A percentile compares a stretch with the other conserved stretches of the same genome.
Evolutionary conservation across 2,888 invertebrate genomes (phyloP).

Genomic region (Apamea monoglypha): DNA sequence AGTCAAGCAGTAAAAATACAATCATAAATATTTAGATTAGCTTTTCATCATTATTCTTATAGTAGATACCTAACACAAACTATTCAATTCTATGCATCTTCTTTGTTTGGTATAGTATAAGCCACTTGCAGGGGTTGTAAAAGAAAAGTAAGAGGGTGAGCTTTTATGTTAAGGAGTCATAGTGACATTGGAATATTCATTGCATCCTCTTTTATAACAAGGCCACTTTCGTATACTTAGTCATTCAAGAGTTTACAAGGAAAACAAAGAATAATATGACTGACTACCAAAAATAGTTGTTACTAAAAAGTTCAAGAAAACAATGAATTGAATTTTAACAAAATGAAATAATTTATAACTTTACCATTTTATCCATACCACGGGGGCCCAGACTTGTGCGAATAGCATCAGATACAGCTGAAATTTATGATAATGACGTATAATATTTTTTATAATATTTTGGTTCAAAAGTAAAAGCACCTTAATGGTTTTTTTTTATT

Average conservation of each 20-base stretch:
- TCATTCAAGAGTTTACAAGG: too few relatives aligned
- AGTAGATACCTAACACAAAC: not conserved
- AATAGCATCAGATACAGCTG: conserved; percentile 99
- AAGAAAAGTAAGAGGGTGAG: not conserved
- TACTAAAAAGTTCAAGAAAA: not conserved
- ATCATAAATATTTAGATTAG: not conserved
- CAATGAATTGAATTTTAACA: not conserved
- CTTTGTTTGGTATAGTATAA: not conserved
- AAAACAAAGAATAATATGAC: not conserved
- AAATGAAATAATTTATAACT: not conserved
- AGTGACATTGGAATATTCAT: not conserved
- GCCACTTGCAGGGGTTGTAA: not conserved
- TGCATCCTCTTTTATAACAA: not conserved
- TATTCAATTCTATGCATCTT: not conserved
- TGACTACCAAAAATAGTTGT: too few relatives aligned
- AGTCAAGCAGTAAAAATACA: not conserved
- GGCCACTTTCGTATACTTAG: not conserved
- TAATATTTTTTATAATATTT: not conserved
- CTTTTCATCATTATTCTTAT: too few relatives aligned
- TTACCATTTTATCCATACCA: conserved; percentile 99
- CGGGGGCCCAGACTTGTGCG: conserved; percentile 99
- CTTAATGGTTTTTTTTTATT: too few relatives aligned
- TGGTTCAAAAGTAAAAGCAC: too few relatives aligned
- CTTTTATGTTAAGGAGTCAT: not conserved
- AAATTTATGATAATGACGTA: conserved; percentile 65